Base-by-base conservation (phyloP, 2,113 vertebrate species). In the Anolis carolinensis region DNA sequence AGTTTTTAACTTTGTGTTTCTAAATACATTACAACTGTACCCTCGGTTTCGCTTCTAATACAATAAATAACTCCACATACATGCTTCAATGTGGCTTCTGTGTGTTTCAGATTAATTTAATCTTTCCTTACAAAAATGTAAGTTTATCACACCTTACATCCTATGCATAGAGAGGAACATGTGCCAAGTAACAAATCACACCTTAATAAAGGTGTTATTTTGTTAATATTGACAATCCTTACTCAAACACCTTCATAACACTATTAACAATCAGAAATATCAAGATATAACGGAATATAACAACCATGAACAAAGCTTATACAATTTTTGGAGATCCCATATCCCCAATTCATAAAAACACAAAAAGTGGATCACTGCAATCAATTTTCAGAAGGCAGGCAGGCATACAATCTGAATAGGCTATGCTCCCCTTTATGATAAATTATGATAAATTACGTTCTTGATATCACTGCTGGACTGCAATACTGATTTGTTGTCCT, bases 401-500 rank as follows among this genome's bases (percentile, higher is more conserved):
- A 62, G 18, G 70, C 32, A 65, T 55, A 73, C 67, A 20, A 32
- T 86, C 2, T 85, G 14, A 32, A 81, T 8, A 73, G 78, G 68
- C 32, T 81, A 36, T 86, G 74, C 73, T 59, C 16, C 39, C 82
- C 82, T 87, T 75, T 68, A 86, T 76, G 84, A 39, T 32, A 87
- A 62, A 14, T 83, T 71, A 72, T 68, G 84, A 39, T 32, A 87
- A 62, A 14, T 83, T 71, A 72, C 63, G 84, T 88, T 87, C 34
- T 83, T 91, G 93, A 85, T 5, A 30, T 76, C 70, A 62, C 59
- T 67, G 50, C 48, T 88, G 80, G 23, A 86, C 83, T 6, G 48
- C 4, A 55, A 5, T 32, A 81, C 86, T 65, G 85, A 89, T 89
- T 89, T 59, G 44, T 76, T 89, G 85, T 83, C 84, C 16, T 81